Base-by-base conservation (phyloP, 2,113 vertebrate species). In the Sorex fumeus region DNA sequence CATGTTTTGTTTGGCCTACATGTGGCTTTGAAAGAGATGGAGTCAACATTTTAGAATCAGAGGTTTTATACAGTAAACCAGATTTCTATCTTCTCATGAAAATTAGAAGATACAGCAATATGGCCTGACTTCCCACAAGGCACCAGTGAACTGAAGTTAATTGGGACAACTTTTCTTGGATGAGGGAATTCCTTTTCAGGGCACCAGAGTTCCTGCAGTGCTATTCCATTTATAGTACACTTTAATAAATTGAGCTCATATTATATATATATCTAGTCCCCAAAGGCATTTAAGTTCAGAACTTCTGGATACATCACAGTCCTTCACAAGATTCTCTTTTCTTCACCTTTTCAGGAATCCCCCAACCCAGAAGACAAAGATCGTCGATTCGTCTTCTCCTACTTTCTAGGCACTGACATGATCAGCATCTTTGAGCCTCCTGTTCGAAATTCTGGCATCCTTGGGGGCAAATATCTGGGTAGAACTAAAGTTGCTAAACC, bases 351-450 rank as follows among this genome's bases (percentile, higher is more conserved):
- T 8, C 95, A 99, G 99, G 99, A 99, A 89, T 99, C 99, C 4
- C 98, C 98, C 79, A 97, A 98, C 72, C 97, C 98, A 0, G 96
- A 98, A 79, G 98, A 99, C 53, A 97, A 97, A 72, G 97, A 94
- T 9, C 98, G 99, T 0, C 97, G 57, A 23, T 99, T 99, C 88
- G 94, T 99, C 82, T 96, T 99, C 77, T 98, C 98, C 23, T 99
- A 99, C 94, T 99, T 97, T 97, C 97, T 99, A 50, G 97, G 98
- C 0, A 91, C 98, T 21, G 98, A 99, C 96, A 99, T 96, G 79
- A 98, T 99, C 87, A 98, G 98, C 95, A 98, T 99, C 96, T 99
- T 98, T 84, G 99, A 99, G 85, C 98, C 97, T 9, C 96, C 97
- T 11, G 80, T 97, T 32, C 97, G 91, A 23, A 99, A 99, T 96